phyloP scores from a whole-genome alignment of 2,113 vertebrate species.

The Gymnorhina tibicen region DNA sequence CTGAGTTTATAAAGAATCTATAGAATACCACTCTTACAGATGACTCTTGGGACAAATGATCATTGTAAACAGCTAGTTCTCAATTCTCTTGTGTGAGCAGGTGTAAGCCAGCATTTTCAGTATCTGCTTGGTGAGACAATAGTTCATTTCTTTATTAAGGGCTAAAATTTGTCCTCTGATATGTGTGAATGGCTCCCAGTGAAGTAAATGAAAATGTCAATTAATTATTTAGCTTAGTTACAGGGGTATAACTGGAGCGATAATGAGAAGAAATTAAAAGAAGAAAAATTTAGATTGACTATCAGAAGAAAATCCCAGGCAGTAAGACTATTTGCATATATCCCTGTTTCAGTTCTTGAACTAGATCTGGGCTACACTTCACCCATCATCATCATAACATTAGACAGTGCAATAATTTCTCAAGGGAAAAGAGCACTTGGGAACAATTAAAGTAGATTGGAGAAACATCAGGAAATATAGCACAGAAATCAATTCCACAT shows the following conservation, averaged over 20 bases:
- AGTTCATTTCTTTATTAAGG: slow-evolving; percentile 34
- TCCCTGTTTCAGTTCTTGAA: neutral
- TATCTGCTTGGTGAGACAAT: neutral
- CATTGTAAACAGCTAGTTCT: slow-evolving; percentile 17
- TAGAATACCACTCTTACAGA: neutral
- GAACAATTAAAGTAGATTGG: slow-evolving; percentile 38
- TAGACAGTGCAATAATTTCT: slow-evolving; percentile 19
- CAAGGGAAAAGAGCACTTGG: slow-evolving; percentile 17
- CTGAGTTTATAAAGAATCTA: neutral
- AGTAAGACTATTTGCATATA: neutral
- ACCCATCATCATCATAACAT: neutral
- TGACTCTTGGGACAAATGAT: neutral
- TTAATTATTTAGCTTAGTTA: slow-evolving; percentile 50
- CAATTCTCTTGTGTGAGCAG: neutral
- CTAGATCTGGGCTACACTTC: neutral
- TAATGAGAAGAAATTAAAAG: slow-evolving; percentile 45
- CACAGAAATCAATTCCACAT: slow-evolving; percentile 43
- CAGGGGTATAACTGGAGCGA: neutral
- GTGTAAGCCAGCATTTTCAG: neutral
- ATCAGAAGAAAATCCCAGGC: slow-evolving; percentile 9
- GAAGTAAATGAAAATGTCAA: slow-evolving; percentile 44
- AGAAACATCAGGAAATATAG: slow-evolving; percentile 40
- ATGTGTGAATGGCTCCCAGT: slow-evolving; percentile 13
- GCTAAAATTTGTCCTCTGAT: slow-evolving; percentile 48
- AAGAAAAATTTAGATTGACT: slow-evolving; percentile 35